Percentiles rank a stretch among this genome's conserved stretches.
Evolutionary conservation across 2,797 vertebrate genomes (phyloP).

Genomic region (Gymnoscopelus microlampas): DNA sequence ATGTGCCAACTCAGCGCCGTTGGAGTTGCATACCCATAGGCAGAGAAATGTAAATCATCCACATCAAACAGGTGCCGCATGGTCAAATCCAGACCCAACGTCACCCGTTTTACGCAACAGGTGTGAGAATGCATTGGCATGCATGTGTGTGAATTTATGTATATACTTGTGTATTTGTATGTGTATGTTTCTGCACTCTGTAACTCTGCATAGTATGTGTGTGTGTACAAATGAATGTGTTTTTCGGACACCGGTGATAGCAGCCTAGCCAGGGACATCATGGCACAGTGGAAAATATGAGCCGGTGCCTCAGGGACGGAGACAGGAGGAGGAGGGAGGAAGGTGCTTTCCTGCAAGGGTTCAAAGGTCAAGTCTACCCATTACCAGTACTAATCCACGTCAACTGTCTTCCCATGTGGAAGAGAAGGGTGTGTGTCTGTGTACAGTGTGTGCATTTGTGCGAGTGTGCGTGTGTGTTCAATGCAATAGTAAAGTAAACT

Average conservation of each 20-base stretch:
- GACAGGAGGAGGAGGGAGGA: conserved; percentile 45
- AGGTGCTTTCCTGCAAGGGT: conserved; percentile 68
- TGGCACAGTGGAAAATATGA: conserved; percentile 73
- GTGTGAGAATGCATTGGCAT: too few species aligned
- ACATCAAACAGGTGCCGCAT: too few species aligned
- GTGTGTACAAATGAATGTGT: conserved; percentile 7
- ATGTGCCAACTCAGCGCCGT: too few species aligned
- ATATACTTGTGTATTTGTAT: too few species aligned
- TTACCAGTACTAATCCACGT: conserved; percentile 62
- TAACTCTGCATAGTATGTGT: not conserved
- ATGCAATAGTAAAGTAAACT: not conserved
- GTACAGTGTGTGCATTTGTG: not conserved
- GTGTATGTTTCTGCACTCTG: too few species aligned
- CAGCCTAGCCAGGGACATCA: conserved; percentile 43
- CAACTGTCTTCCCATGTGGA: conserved; percentile 25
- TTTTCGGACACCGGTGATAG: conserved; percentile 51
- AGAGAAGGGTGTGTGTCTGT: conserved; percentile 13
- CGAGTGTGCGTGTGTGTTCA: not conserved
- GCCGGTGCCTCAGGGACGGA: conserved; percentile 28
- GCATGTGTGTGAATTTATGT: too few species aligned
- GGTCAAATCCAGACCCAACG: too few species aligned
- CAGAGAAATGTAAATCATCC: too few species aligned
- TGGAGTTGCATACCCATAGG: too few species aligned
- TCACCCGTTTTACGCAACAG: too few species aligned
- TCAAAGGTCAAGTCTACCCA: conserved; percentile 71